Evolutionary conservation across 2,888 invertebrate genomes (phyloP).

Genomic region (Catotricha subobsoleta): DNA sequence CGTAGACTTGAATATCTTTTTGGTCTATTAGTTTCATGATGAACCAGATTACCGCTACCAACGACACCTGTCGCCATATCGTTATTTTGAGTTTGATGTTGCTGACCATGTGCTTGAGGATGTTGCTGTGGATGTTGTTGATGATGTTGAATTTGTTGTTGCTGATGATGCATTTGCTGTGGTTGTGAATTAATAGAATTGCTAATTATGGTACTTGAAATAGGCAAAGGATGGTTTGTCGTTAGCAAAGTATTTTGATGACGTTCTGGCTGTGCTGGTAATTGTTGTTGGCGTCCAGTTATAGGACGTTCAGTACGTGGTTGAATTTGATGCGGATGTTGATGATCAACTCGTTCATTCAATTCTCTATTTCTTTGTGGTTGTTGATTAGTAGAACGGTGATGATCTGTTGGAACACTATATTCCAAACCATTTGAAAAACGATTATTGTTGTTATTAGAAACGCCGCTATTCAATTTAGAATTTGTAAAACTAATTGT

Average conservation of each 20-base stretch:
- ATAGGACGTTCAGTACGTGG: neutral
- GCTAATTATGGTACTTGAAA: neutral
- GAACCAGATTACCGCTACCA: neutral
- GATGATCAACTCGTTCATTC: neutral
- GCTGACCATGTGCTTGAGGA: slow-evolving; percentile 10
- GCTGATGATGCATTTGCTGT: slow-evolving; percentile 5
- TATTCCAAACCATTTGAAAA: too few species aligned
- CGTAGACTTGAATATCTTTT: slow-evolving; percentile 52
- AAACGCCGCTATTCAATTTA: slow-evolving; percentile 8
- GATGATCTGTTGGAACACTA: too few species aligned
- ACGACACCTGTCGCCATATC: too few species aligned
- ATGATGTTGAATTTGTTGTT: slow-evolving; percentile 17
- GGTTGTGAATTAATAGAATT: neutral
- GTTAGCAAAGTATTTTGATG: neutral
- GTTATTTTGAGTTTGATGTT: too few species aligned
- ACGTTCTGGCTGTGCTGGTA: too few species aligned
- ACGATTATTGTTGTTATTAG: neutral
- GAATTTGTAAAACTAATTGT: slow-evolving; percentile 14
- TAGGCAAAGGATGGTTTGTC: slow-evolving; percentile 4
- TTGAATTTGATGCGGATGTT: slow-evolving; percentile 4
- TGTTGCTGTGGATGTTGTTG: slow-evolving; percentile 26
- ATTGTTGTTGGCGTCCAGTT: neutral
- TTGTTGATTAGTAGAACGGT: neutral
- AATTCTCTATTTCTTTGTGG: neutral
- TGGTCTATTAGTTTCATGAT: slow-evolving; percentile 12